A percentile compares a stretch with the other conserved stretches of the same genome.
phyloP scores from a whole-genome alignment of 2,797 vertebrate species.

The Okamejei kenojei region DNA sequence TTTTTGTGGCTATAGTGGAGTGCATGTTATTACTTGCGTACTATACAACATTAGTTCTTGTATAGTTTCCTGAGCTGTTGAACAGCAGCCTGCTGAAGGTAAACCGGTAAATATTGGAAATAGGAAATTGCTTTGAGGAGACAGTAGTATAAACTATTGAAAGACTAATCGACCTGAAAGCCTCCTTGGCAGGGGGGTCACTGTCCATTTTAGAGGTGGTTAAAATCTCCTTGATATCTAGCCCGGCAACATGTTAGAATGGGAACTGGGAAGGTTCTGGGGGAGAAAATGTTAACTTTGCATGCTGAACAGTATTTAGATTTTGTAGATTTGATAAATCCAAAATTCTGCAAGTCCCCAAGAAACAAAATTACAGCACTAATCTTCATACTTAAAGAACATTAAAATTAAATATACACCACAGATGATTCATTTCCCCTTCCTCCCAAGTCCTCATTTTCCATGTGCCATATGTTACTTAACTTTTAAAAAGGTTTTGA shows the following conservation, averaged over 20 bases:
- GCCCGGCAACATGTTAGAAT: background rate
- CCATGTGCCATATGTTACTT: background rate
- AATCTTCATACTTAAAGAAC: background rate
- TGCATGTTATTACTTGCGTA: background rate
- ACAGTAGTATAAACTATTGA: background rate
- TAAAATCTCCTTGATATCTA: background rate
- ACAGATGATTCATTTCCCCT: background rate
- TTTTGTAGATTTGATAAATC: background rate
- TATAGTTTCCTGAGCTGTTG: background rate
- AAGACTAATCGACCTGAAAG: background rate
- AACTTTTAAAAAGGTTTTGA: background rate
- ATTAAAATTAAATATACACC: background rate
- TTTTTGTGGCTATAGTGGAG: background rate
- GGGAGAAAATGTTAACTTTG: background rate
- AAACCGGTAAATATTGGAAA: background rate
- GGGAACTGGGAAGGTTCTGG: background rate
- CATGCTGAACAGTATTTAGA: background rate
- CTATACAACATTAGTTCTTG: background rate
- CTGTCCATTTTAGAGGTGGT: background rate
- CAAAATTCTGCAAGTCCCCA: background rate
- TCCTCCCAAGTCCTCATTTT: constrained; percentile 1
- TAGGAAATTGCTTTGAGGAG: background rate
- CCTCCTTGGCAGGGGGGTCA: background rate
- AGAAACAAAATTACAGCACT: background rate
- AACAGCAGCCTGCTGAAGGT: background rate